These are phyloP conservation scores for Ganaspis sp. DNA, from an alignment of 1,140 invertebrate genomes.

Conservation along the genomic window DNA sequence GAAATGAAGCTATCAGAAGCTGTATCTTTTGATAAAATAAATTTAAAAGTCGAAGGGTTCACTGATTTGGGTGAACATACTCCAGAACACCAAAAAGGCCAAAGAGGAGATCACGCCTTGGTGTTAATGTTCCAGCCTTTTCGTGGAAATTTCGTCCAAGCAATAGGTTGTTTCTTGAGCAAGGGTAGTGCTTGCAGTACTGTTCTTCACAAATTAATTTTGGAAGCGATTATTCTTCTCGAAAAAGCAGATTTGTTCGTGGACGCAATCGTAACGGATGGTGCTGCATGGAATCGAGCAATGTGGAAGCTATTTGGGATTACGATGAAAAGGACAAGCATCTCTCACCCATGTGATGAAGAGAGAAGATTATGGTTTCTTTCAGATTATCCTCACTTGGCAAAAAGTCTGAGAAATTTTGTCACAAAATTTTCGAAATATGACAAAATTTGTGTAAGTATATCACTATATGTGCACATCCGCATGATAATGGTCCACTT, in stretches of 20 bases:
- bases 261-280: slow-evolving; percentile 47
- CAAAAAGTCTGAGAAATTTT: neutral
- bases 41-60: slow-evolving; percentile 36
- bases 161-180: slow-evolving; percentile 53
- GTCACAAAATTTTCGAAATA: neutral
- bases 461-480: too few relatives aligned
- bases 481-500: too few relatives aligned
- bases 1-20: neutral
- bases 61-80: slow-evolving; percentile 55
- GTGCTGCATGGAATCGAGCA: slow-evolving; percentile 32
- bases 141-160: slow-evolving; percentile 51
- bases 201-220: slow-evolving; percentile 50
- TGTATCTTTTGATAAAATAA: neutral
- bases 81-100: slow-evolving; percentile 39
- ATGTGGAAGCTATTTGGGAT: neutral
- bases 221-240: slow-evolving; percentile 49
- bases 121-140: slow-evolving; percentile 62
- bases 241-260: slow-evolving; percentile 45
- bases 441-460: neutral
- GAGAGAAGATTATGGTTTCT: neutral
- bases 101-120: slow-evolving; percentile 55
- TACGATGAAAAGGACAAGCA: neutral
- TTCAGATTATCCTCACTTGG: neutral
- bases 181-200: slow-evolving; percentile 45
- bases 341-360: neutral